Evolutionary conservation across 2,888 invertebrate species (phyloP).

Genomic region (Orthonevra nobilis): DNA sequence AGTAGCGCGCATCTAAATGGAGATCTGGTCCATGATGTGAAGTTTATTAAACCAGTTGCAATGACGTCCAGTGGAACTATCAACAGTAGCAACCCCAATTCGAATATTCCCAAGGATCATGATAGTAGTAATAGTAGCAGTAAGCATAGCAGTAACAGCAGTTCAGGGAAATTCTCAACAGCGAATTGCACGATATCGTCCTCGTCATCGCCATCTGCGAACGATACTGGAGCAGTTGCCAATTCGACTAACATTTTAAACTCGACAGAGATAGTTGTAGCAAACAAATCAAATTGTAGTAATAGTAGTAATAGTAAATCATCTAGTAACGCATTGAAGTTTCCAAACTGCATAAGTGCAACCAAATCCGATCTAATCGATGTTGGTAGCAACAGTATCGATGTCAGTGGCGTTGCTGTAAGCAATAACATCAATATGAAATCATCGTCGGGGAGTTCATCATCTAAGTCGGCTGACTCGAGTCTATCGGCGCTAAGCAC

Average conservation of each 20-base stretch:
- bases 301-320: constrained; percentile 76
- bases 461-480: constrained; percentile 77
- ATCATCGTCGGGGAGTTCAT: constrained; percentile 74
- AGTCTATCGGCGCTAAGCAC: constrained; percentile 82
- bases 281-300: constrained; percentile 74
- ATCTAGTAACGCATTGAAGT: constrained; percentile 76
- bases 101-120: constrained; percentile 60
- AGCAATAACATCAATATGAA: constrained; percentile 74
- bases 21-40: constrained; percentile 77
- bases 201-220: constrained; percentile 75
- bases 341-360: constrained; percentile 78
- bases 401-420: constrained; percentile 27
- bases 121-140: constrained; percentile 76
- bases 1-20: constrained; percentile 75
- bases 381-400: constrained; percentile 71
- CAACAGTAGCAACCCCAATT: constrained; percentile 44
- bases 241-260: constrained; percentile 40
- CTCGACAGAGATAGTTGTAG: constrained; percentile 56
- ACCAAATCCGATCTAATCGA: constrained; percentile 78
- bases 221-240: constrained; percentile 36
- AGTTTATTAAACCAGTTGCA: constrained; percentile 78
- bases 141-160: constrained; percentile 76
- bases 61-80: constrained; percentile 69
- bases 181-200: constrained; percentile 80
- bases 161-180: constrained; percentile 80